Evolutionary conservation across 2,113 vertebrate genomes (phyloP), one percentile per base, ranked within the genome.

Genomic region (Micromys minutus): DNA sequence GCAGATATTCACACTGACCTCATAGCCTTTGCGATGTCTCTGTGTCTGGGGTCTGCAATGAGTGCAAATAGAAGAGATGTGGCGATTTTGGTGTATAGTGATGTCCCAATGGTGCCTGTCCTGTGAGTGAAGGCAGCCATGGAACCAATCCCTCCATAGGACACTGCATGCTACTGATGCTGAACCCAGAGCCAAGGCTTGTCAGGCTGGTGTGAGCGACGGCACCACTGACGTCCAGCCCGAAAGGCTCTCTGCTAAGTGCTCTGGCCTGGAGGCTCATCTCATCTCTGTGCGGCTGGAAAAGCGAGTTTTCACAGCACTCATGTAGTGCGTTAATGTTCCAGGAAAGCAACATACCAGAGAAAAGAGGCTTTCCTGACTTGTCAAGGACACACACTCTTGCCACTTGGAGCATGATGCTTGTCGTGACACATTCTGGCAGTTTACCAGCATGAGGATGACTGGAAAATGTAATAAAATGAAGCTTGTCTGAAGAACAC

Each of bases 381-480:
- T 80, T 71, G 21, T 45, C 42, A 84, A 72, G 45, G 71, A 61
- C 9, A 0, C 39, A 45, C 80, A 47, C 7, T 31, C 36, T 67
- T 26, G 61, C 22, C 34, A 57, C 36, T 65, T 55, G 50, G 57
- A 88, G 72, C 47, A 47, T 31, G 8, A 13, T 45, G 34, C 65
- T 88, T 74, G 45, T 86, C 83, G 42, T 76, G 9, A 34, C 63
- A 42, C 39, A 91, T 92, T 94, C 67, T 83, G 94, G 34, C 89
- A 91, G 52, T 67, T 77, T 50, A 39, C 29, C 16, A 45, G 63
- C 45, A 65, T 87, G 84, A 55, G 77, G 75, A 79, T 65, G 89
- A 42, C n/a, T 81, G 84, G 89, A 81, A 93, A 91, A 96, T 71
- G 63, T 94, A 91, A 95, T 95, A 93, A 94, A 86, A 74, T 83